Percentiles rank a stretch among this genome's conserved stretches.
These are phyloP conservation scores for Platycnemis pennipes DNA, from an alignment of 2,888 invertebrate genomes.

Conservation along the genomic window DNA sequence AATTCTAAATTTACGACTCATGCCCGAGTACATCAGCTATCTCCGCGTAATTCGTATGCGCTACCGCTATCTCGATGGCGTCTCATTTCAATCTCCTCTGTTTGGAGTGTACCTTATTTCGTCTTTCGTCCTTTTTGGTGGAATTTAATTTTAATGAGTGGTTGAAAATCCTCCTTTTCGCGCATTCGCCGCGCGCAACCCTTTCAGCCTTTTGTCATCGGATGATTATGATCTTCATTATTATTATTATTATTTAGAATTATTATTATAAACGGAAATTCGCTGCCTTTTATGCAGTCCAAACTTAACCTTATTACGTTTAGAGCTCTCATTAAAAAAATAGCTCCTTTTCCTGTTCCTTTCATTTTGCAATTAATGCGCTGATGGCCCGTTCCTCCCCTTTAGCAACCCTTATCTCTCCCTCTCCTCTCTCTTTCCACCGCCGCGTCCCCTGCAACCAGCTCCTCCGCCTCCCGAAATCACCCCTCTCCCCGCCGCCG, in stretches of 20 bases:
- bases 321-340: constrained; percentile 24
- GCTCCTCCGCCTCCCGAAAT: not conserved
- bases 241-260: not conserved
- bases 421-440: constrained; percentile 6
- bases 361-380: constrained; percentile 22
- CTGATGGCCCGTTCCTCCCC: not conserved
- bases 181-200: not conserved
- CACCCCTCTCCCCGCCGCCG: not conserved
- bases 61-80: not conserved
- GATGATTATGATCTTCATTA: not conserved
- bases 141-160: constrained; percentile 23
- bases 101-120: not conserved
- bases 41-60: not conserved
- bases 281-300: not conserved
- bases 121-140: not conserved
- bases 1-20: not conserved
- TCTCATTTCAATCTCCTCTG: not conserved
- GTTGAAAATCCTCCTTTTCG: not conserved
- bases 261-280: not conserved
- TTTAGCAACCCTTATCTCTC: not conserved
- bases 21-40: not conserved
- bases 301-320: constrained; percentile 39
- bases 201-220: not conserved
- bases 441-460: not conserved
- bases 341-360: not conserved